These are phyloP conservation scores for Neogale vison DNA, from an alignment of 2,113 vertebrate species.

Conservation along the genomic window DNA sequence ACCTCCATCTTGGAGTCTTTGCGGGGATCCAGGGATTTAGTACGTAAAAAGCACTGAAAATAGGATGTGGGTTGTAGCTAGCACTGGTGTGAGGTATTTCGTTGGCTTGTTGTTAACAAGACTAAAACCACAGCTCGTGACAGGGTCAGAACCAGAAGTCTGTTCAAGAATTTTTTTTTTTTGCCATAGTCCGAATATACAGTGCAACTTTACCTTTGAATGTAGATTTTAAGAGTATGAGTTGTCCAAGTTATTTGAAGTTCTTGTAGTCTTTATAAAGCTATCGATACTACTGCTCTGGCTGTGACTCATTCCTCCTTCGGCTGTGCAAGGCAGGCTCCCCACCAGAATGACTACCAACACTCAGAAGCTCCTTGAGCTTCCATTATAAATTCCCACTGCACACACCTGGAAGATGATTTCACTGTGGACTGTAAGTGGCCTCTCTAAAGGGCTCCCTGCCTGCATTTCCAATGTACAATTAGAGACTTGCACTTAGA, in stretches of 20 bases:
- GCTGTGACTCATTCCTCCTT: neutral
- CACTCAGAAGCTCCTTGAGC: neutral
- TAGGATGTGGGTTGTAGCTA: neutral
- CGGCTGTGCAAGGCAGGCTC: neutral
- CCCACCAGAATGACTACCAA: neutral
- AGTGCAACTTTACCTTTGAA: neutral
- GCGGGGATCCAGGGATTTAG: neutral
- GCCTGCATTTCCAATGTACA: neutral
- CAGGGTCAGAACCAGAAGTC: slow-evolving; percentile 32
- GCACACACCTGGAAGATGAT: neutral
- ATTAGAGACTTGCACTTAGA: neutral
- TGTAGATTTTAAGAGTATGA: neutral
- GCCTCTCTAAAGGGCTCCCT: neutral
- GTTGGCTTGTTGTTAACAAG: slow-evolving; percentile 9
- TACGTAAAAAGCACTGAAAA: neutral
- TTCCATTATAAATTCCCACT: neutral
- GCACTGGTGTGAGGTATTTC: neutral
- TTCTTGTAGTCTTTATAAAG: neutral
- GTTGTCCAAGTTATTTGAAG: neutral
- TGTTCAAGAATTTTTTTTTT: neutral
- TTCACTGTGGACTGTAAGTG: neutral
- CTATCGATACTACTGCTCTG: neutral
- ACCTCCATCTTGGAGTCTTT: neutral
- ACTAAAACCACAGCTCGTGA: slow-evolving; percentile 11
- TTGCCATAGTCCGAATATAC: neutral